Evolutionary conservation across 2,888 invertebrate genomes (phyloP).

Genomic region (Tortrix viridana): DNA sequence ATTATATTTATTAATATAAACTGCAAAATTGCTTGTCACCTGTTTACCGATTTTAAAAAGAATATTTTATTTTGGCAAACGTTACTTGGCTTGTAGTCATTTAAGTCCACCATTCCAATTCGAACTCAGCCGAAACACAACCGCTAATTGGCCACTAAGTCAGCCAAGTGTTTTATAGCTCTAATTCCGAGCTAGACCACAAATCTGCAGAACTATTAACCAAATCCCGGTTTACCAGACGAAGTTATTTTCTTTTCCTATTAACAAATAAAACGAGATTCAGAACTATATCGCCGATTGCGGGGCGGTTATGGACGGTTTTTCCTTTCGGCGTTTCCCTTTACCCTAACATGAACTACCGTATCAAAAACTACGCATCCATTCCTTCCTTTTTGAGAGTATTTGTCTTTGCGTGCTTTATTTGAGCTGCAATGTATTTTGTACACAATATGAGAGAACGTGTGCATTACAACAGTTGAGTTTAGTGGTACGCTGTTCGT

Average conservation of each 20-base stretch:
- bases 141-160: conserved; percentile 30
- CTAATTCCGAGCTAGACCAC: conserved; percentile 29
- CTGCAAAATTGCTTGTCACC: too few species aligned
- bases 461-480: conserved; percentile 18
- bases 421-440: background rate
- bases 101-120: conserved; percentile 4
- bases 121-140: conserved; percentile 11
- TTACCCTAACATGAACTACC: conserved; percentile 33
- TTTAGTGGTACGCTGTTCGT: conserved; percentile 42
- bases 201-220: conserved; percentile 37
- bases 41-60: background rate
- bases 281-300: conserved; percentile 57
- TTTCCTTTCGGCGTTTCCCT: conserved; percentile 45
- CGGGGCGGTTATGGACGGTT: conserved; percentile 53
- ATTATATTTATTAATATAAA: too few species aligned
- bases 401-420: background rate
- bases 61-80: background rate
- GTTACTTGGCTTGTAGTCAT: background rate
- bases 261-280: conserved; percentile 63
- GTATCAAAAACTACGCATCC: conserved; percentile 29
- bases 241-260: conserved; percentile 57
- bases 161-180: conserved; percentile 25
- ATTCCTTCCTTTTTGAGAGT: conserved; percentile 29
- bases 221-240: conserved; percentile 40
- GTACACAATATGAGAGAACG: background rate